Percentiles rank a stretch among this genome's conserved stretches.
Evolutionary conservation across 2,888 invertebrate species (phyloP).

Genomic region (Liodrosophila aerea): DNA sequence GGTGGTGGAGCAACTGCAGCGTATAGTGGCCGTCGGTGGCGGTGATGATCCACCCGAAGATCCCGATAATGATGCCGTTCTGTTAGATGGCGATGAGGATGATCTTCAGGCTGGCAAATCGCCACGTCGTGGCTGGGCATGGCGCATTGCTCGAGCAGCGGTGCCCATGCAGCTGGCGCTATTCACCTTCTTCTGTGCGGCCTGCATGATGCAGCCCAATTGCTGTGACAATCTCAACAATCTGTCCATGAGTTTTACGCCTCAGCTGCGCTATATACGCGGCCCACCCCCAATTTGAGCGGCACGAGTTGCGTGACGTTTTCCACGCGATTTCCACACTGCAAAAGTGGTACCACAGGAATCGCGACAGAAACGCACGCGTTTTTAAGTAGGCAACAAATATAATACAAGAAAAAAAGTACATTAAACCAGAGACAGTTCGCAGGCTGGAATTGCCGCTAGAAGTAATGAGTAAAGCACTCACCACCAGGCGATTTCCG

Average conservation of each 20-base stretch:
- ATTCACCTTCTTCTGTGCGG: constrained; percentile 87
- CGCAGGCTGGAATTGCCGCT: neutral
- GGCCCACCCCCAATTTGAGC: constrained; percentile 90
- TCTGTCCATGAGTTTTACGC: constrained; percentile 87
- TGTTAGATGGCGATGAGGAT: constrained; percentile 63
- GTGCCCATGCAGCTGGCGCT: constrained; percentile 88
- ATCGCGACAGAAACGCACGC: constrained; percentile 24
- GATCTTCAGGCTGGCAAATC: constrained; percentile 44
- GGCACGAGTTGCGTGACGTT: constrained; percentile 21
- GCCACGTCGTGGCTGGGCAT: constrained; percentile 83
- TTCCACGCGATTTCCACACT: constrained; percentile 4
- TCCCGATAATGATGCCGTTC: constrained; percentile 40
- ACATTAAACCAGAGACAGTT: constrained; percentile 26
- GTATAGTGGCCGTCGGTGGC: constrained; percentile 55
- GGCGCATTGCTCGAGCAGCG: constrained; percentile 87
- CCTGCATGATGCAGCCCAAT: constrained; percentile 88
- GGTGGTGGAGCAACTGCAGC: constrained; percentile 39
- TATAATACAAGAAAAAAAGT: constrained; percentile 32
- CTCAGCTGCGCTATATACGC: constrained; percentile 88
- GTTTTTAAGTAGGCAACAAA: constrained; percentile 49
- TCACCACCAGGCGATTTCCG: constrained; percentile 7
- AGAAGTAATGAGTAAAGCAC: constrained; percentile 5
- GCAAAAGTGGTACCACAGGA: too few relatives aligned
- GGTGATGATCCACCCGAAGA: constrained; percentile 77
- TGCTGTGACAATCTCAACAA: constrained; percentile 90